These are phyloP conservation scores for Thereva unica DNA, from an alignment of 2,888 invertebrate species.

Conservation along the genomic window DNA sequence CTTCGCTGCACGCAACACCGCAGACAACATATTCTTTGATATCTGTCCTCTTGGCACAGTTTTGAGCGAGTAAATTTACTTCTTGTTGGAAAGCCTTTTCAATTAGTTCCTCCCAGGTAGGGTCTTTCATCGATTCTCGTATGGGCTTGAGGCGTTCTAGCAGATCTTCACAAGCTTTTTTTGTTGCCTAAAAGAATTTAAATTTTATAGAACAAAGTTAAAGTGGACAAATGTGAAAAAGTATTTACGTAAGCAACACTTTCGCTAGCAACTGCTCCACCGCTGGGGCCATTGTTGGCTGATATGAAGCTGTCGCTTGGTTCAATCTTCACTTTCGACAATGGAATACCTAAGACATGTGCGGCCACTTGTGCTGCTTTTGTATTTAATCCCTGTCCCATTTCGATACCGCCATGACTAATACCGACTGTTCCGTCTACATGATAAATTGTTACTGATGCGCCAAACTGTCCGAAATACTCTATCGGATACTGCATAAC, in stretches of 20 bases:
- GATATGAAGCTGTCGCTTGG: constrained; percentile 64
- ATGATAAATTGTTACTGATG: constrained; percentile 68
- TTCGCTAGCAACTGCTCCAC: constrained; percentile 71
- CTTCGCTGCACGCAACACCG: constrained; percentile 66
- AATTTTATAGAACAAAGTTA: constrained; percentile 50
- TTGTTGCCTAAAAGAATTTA: constrained; percentile 62
- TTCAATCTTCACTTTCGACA: constrained; percentile 66
- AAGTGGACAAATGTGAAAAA: no score
- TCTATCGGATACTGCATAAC: constrained; percentile 67
- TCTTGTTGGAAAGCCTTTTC: constrained; percentile 59
- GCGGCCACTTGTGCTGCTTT: constrained; percentile 74
- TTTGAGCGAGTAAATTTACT: constrained; percentile 63
- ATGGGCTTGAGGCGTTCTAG: constrained; percentile 63
- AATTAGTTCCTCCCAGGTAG: constrained; percentile 63
- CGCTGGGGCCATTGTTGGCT: constrained; percentile 67
- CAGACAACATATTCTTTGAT: constrained; percentile 64
- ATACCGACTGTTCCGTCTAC: constrained; percentile 69
- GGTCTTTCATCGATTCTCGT: constrained; percentile 57
- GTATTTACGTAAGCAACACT: constrained; percentile 59
- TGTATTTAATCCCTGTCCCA: constrained; percentile 76
- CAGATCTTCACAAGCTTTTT: constrained; percentile 66
- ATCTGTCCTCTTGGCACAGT: constrained; percentile 60
- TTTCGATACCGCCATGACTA: constrained; percentile 69
- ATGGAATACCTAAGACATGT: constrained; percentile 66
- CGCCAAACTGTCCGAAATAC: constrained; percentile 59